phyloP scores from a whole-genome alignment of 2,797 vertebrate species.

The Australoheros facetus region DNA sequence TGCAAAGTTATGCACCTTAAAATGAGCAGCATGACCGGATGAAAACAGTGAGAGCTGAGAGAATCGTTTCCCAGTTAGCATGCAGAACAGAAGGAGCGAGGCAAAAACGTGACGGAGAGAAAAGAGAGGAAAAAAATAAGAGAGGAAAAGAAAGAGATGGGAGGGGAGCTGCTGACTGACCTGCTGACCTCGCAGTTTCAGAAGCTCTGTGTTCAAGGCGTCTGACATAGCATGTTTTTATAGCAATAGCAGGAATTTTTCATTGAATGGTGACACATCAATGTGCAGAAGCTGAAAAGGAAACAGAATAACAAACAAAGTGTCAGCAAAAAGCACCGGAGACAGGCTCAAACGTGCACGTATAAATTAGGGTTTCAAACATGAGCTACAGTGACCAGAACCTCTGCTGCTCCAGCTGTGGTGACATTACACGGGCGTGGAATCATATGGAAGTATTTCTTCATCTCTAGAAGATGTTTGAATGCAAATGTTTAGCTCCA shows the following conservation, averaged over 20 bases:
- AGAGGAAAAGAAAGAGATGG: neutral
- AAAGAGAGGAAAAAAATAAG: neutral
- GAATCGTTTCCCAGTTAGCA: neutral
- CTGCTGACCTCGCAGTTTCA: constrained; percentile 29
- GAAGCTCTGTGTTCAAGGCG: neutral
- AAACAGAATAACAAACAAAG: neutral
- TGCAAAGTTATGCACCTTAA: neutral
- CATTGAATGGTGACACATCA: neutral
- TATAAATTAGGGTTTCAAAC: neutral
- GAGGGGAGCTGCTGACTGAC: constrained; percentile 30
- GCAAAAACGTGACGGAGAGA: neutral
- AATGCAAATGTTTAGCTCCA: neutral
- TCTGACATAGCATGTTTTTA: neutral
- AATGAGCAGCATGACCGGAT: constrained; percentile 23
- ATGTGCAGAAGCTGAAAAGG: neutral
- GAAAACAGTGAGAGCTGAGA: constrained; percentile 8
- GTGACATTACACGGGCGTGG: neutral
- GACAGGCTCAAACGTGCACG: neutral
- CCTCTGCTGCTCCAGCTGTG: neutral
- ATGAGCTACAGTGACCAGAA: neutral
- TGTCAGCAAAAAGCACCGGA: neutral
- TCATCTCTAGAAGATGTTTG: neutral
- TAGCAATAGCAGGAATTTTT: neutral
- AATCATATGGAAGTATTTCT: neutral
- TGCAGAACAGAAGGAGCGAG: constrained; percentile 21